Evolutionary conservation across 92 coral and sea anemone species (phyloP).

Genomic region (Siderastrea radians): DNA sequence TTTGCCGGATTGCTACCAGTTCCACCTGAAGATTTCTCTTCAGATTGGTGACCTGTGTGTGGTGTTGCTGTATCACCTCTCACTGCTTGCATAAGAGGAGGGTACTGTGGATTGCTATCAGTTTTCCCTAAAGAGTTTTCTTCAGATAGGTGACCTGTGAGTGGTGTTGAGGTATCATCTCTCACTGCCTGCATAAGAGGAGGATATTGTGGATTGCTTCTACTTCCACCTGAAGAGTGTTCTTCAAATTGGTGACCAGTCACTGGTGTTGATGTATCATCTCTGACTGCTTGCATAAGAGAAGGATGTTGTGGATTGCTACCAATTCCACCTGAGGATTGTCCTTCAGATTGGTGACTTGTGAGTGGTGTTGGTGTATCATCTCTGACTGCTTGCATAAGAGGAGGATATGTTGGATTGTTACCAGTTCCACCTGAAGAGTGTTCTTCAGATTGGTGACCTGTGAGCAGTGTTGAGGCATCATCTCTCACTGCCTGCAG

Average conservation of each 20-base stretch:
- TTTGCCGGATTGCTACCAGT: slow-evolving; percentile 14
- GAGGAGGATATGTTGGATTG: slow-evolving; percentile 35
- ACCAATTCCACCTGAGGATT: not conserved
- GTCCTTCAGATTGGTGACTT: not conserved
- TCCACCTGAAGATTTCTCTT: not conserved
- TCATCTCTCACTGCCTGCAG: slow-evolving; percentile 1
- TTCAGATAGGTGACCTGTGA: not conserved
- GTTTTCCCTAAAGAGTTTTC: not conserved
- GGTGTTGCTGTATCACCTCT: not conserved
- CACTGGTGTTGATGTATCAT: not conserved
- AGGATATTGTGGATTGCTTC: not conserved
- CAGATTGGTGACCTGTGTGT: not conserved
- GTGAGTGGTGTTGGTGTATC: not conserved
- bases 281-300: not conserved
- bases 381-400: slow-evolving; percentile 18
- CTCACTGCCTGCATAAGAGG: slow-evolving; percentile 15
- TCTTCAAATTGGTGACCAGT: not conserved
- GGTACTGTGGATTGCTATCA: not conserved
- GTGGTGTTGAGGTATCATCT: not conserved
- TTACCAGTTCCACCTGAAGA: not conserved
- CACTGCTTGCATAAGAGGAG: not conserved
- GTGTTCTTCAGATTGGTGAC: not conserved
- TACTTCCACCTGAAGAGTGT: not conserved
- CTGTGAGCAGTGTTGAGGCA: not conserved
- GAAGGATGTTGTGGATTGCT: slow-evolving; percentile 24